phyloP scores from a whole-genome alignment of 2,888 invertebrate species.

The Calliopum simillimum region DNA sequence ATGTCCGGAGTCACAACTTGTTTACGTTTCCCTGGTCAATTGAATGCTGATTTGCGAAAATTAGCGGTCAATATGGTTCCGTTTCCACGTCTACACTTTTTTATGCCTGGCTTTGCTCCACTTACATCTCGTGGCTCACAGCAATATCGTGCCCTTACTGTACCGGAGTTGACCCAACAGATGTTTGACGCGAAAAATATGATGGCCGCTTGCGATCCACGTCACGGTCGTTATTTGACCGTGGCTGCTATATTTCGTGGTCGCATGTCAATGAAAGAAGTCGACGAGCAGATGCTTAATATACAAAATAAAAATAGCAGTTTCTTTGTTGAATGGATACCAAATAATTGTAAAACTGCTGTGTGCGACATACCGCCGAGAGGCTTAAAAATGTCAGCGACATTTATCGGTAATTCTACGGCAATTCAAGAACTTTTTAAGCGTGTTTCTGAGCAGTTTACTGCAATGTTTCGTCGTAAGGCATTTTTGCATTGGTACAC shows the following conservation, averaged over 20 bases:
- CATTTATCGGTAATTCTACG: slow-evolving; percentile 93
- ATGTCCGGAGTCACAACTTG: slow-evolving; percentile 92
- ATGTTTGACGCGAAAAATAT: slow-evolving; percentile 97
- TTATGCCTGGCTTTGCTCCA: slow-evolving; percentile 96
- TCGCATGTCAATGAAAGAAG: slow-evolving; percentile 95
- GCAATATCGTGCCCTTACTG: slow-evolving; percentile 90
- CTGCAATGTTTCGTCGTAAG: slow-evolving; percentile 96
- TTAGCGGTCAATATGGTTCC: slow-evolving; percentile 97
- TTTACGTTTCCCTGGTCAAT: slow-evolving; percentile 90
- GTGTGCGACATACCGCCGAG: slow-evolving; percentile 92
- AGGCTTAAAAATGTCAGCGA: slow-evolving; percentile 94
- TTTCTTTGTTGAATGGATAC: slow-evolving; percentile 93
- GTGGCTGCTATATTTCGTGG: slow-evolving; percentile 93
- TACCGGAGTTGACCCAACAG: slow-evolving; percentile 90
- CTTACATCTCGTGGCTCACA: slow-evolving; percentile 90
- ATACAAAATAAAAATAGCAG: slow-evolving; percentile 95
- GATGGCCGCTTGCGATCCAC: slow-evolving; percentile 96
- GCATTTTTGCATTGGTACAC: slow-evolving; percentile 99
- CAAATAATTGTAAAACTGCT: slow-evolving; percentile 93
- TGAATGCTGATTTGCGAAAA: slow-evolving; percentile 93
- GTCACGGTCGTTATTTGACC: slow-evolving; percentile 91
- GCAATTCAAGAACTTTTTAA: slow-evolving; percentile 95
- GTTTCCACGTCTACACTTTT: slow-evolving; percentile 95
- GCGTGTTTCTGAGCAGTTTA: slow-evolving; percentile 90
- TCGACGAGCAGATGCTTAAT: slow-evolving; percentile 92